These are phyloP conservation scores for Dendrolimus pini DNA, from an alignment of 2,888 invertebrate species.

Conservation along the genomic window DNA sequence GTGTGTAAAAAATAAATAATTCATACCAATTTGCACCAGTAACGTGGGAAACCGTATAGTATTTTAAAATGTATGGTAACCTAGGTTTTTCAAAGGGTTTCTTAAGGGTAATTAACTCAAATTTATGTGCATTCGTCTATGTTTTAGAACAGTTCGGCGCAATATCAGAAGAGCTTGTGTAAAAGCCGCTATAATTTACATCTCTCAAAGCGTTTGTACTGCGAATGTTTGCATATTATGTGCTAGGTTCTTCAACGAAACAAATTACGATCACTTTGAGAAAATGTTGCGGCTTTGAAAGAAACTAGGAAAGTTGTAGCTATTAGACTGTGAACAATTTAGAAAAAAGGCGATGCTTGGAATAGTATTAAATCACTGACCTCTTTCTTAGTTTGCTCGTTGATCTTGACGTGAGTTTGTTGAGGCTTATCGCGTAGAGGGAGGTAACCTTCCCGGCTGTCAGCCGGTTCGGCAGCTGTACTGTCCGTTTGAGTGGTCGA, in stretches of 20 bases:
- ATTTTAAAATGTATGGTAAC: constrained; percentile 39
- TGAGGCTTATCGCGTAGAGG: constrained; percentile 68
- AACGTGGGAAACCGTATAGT: constrained; percentile 52
- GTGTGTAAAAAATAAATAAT: constrained; percentile 48
- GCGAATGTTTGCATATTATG: constrained; percentile 33
- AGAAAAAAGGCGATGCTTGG: constrained; percentile 39
- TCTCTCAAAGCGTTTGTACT: constrained; percentile 14
- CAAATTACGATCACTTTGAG: constrained; percentile 38
- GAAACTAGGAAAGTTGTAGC: constrained; percentile 47
- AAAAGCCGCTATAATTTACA: not conserved
- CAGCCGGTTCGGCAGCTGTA: constrained; percentile 56
- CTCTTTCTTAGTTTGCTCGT: constrained; percentile 75
- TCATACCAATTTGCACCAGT: constrained; percentile 51
- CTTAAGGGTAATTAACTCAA: constrained; percentile 32
- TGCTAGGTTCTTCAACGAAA: constrained; percentile 28
- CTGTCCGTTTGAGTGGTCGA: constrained; percentile 49
- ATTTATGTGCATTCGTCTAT: constrained; percentile 38
- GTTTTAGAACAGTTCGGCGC: constrained; percentile 20
- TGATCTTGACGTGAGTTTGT: constrained; percentile 70
- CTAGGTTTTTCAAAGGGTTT: constrained; percentile 50
- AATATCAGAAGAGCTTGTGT: constrained; percentile 26
- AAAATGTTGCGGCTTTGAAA: constrained; percentile 31
- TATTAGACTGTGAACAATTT: constrained; percentile 64
- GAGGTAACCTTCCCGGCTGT: constrained; percentile 68
- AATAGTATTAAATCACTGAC: constrained; percentile 62